phyloP scores from a whole-genome alignment of 2,888 invertebrate genomes.

The Dendrolimus houi region DNA sequence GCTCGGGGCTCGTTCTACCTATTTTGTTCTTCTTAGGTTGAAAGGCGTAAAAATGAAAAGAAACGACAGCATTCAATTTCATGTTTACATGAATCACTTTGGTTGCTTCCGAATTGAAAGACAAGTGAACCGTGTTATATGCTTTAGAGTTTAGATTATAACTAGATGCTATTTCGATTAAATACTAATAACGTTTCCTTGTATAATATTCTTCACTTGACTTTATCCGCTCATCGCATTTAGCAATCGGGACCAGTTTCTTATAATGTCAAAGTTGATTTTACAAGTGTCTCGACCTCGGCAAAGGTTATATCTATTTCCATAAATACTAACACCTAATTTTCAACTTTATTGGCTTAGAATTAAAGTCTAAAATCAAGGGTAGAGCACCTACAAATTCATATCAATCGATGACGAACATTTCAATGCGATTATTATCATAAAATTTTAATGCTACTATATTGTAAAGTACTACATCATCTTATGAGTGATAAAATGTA shows the following conservation, averaged over 20 bases:
- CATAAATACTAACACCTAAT: background rate
- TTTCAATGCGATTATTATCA: background rate
- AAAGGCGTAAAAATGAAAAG: too few relatives aligned
- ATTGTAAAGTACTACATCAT: slow-evolving; percentile 2
- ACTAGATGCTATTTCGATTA: background rate
- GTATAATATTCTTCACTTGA: background rate
- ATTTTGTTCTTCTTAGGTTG: too few relatives aligned
- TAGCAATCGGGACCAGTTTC: slow-evolving; percentile 32
- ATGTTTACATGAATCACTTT: too few relatives aligned
- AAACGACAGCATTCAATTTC: too few relatives aligned
- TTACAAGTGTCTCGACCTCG: background rate
- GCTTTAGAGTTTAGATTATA: too few relatives aligned
- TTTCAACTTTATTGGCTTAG: background rate
- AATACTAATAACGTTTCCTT: background rate
- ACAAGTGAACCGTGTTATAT: too few relatives aligned
- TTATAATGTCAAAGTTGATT: slow-evolving; percentile 53
- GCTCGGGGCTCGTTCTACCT: too few relatives aligned
- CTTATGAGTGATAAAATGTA: background rate
- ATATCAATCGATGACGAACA: too few relatives aligned
- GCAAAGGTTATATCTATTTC: background rate
- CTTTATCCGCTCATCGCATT: slow-evolving; percentile 21
- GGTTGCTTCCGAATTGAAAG: too few relatives aligned
- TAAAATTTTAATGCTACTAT: background rate
- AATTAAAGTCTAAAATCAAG: background rate
- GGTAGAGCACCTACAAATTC: too few relatives aligned